A percentile compares a stretch with the other conserved stretches of the same genome.
These are phyloP conservation scores for Aphidius ervi DNA, from an alignment of 1,140 invertebrate species.

Conservation along the genomic window DNA sequence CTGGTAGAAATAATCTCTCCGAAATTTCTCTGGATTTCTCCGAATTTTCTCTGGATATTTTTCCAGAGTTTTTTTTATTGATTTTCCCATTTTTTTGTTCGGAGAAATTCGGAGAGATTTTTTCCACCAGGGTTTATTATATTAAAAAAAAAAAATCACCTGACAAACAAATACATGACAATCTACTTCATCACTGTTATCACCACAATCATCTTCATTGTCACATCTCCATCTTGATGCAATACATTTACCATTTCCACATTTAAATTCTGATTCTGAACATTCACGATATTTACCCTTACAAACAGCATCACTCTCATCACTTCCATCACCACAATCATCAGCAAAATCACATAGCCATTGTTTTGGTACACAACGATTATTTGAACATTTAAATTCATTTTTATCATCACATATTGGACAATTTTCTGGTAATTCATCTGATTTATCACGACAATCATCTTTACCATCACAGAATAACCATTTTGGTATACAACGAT, in stretches of 20 bases:
- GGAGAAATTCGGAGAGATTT: too few species aligned
- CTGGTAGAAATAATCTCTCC: too few species aligned
- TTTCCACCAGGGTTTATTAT: too few species aligned
- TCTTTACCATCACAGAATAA: constrained; percentile 93
- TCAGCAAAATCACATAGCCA: constrained; percentile 96
- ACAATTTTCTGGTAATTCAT: constrained; percentile 84
- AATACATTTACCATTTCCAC: constrained; percentile 90
- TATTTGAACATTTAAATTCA: constrained; percentile 91
- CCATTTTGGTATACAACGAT: constrained; percentile 92
- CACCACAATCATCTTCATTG: constrained; percentile 72
- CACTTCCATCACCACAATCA: constrained; percentile 91
- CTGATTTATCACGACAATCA: constrained; percentile 84
- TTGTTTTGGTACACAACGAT: constrained; percentile 86
- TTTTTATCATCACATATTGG: constrained; percentile 80
- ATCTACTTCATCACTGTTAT: constrained; percentile 71
- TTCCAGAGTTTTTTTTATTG: too few species aligned
- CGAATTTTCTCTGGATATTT: too few species aligned
- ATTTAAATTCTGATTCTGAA: constrained; percentile 92
- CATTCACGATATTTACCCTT: constrained; percentile 84
- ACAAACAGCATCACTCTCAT: constrained; percentile 77
- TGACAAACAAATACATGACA: constrained; percentile 79
- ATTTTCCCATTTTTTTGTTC: too few species aligned
- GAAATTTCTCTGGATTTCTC: too few species aligned
- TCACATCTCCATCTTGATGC: constrained; percentile 78
- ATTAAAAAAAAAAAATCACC: constrained; percentile 28